phyloP scores from a whole-genome alignment of 2,113 vertebrate species.

The Scomber colias region DNA sequence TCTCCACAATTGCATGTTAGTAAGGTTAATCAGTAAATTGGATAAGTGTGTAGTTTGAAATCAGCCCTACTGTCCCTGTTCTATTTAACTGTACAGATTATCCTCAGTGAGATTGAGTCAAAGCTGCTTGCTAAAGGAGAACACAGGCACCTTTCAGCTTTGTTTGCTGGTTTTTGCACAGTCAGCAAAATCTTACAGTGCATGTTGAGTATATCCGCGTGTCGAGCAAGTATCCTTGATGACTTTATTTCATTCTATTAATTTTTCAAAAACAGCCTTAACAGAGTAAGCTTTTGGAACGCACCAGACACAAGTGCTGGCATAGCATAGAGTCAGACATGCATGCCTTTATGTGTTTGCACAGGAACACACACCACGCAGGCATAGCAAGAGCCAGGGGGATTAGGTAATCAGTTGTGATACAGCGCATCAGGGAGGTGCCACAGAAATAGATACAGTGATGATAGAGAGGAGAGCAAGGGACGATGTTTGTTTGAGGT shows the following conservation, averaged over 20 bases:
- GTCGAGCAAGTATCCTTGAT: no score
- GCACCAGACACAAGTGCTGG: background rate
- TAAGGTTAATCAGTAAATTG: background rate
- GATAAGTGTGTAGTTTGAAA: background rate
- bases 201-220: no score
- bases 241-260: slow-evolving; percentile 5
- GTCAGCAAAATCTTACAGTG: background rate
- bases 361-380: slow-evolving; percentile 2
- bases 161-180: background rate
- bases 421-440: slow-evolving; percentile 46
- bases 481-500: slow-evolving; percentile 47
- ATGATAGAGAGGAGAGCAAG: slow-evolving; percentile 49
- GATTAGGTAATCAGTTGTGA: slow-evolving; percentile 75
- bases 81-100: slow-evolving; percentile 33
- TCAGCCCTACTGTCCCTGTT: background rate
- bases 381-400: slow-evolving; percentile 40
- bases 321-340: background rate
- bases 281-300: background rate
- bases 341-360: slow-evolving; percentile 2
- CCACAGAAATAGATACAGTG: slow-evolving; percentile 70
- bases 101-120: slow-evolving; percentile 19
- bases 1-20: background rate
- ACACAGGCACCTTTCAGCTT: background rate
- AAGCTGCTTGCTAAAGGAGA: slow-evolving; percentile 18
- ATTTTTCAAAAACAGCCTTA: background rate